Evolutionary conservation across 2,797 vertebrate species (phyloP), one percentile per base, ranked within the genome.

Genomic region (Amphiprion clarkii): DNA sequence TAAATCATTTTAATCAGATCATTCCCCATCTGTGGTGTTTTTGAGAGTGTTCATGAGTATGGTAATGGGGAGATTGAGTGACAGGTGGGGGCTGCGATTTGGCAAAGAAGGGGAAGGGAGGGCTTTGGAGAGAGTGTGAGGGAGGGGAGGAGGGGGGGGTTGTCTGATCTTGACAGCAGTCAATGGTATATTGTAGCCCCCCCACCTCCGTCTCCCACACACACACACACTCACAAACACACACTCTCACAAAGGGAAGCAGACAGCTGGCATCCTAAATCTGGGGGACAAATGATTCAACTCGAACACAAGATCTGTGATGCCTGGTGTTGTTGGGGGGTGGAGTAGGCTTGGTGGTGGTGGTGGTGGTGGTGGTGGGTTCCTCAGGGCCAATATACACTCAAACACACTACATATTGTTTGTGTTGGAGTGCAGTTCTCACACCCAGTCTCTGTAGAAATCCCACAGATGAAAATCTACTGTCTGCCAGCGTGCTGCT

Each of bases 181-280:
- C 69, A 76, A 63, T 81, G 79, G 71, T 85, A 79, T 75, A 82
- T 74, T 74, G 74, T 79, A 74, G 62, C 74, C 12, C 76, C 59
- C 46, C 70, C 58, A 7, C 23, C 11, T 1, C 31, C n/a, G 27
- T 27, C 25, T 12, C 21, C 3, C 46, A 10, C 25, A 23, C 59
- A 56, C 57, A 56, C 57, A 42, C 71, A 51, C 59, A n/a, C 75
- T 58, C 49, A 44, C 59, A 54, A 39, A 64, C 17, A 21, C 12
- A n/a, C 46, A 8, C 56, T 63, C 65, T 67, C 81, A 90, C 90
- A 92, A 90, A 90, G 85, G 78, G 77, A 88, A 76, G 64, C 79
- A 90, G 89, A 89, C 89, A 90, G 89, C 88, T 89, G 90, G 88
- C 83, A 91, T 88, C 88, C 84, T 91, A 88, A 89, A 88, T 90